phyloP scores from a whole-genome alignment of 2,888 invertebrate genomes.

The Gnatocerus cornutus region DNA sequence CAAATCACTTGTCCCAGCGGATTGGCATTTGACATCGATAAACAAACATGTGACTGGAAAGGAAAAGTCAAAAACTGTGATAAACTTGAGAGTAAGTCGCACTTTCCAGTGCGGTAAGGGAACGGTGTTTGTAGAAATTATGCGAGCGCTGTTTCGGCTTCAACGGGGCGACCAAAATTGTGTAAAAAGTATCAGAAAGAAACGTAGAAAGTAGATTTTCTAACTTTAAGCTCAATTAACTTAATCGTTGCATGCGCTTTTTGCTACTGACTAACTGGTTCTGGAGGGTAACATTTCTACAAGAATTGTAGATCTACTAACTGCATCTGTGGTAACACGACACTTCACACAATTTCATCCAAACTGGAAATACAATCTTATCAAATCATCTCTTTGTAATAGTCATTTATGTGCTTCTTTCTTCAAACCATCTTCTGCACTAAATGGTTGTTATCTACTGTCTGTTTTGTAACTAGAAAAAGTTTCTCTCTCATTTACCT shows the following conservation, averaged over 20 bases:
- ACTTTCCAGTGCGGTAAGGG: conserved; percentile 61
- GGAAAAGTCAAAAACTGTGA: conserved; percentile 98
- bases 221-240: conserved; percentile 40
- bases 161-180: conserved; percentile 33
- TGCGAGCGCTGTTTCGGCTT: conserved; percentile 46
- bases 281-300: not conserved
- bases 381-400: not conserved
- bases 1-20: conserved; percentile 97
- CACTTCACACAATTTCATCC: conserved; percentile 21
- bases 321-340: conserved; percentile 18
- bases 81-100: conserved; percentile 95
- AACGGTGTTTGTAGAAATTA: conserved; percentile 51
- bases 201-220: conserved; percentile 51
- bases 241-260: conserved; percentile 44
- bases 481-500: not conserved
- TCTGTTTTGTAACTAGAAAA: too few species aligned
- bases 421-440: too few species aligned
- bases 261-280: conserved; percentile 42
- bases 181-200: conserved; percentile 39
- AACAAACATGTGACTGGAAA: conserved; percentile 99
- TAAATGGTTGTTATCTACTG: too few species aligned
- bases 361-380: not conserved
- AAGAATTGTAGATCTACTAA: not conserved
- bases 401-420: not conserved
- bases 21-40: conserved; percentile 97